phyloP scores from a whole-genome alignment of 1,140 invertebrate species.

The Formica exsecta region DNA sequence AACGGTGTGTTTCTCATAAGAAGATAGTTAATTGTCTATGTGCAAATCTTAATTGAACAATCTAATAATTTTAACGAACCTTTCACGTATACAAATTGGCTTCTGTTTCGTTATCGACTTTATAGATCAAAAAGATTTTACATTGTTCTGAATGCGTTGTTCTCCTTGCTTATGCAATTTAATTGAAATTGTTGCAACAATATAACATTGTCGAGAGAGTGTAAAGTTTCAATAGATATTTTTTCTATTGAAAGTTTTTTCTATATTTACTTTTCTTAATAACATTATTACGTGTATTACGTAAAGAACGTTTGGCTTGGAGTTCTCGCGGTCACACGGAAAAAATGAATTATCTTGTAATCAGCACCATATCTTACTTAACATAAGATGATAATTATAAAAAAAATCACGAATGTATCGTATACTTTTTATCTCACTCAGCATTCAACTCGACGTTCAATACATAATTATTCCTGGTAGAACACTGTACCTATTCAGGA shows the following conservation, averaged over 20 bases:
- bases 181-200: constrained; percentile 18
- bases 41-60: constrained; percentile 14
- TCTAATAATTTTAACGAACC: constrained; percentile 20
- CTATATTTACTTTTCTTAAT: neutral
- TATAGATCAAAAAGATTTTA: constrained; percentile 1
- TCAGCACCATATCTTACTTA: neutral
- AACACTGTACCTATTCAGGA: neutral
- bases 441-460: neutral
- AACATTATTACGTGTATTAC: neutral
- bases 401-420: neutral
- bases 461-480: neutral
- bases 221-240: neutral
- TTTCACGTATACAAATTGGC: neutral
- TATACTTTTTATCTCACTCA: neutral
- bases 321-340: neutral
- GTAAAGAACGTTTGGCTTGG: neutral
- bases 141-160: constrained; percentile 22
- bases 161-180: neutral
- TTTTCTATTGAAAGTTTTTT: neutral
- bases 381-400: neutral
- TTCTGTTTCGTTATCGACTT: constrained; percentile 24
- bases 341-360: neutral
- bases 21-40: constrained; percentile 1
- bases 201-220: neutral
- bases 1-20: neutral